These are phyloP conservation scores for Elysia chlorotica DNA, from an alignment of 1,140 invertebrate genomes.

Conservation along the genomic window DNA sequence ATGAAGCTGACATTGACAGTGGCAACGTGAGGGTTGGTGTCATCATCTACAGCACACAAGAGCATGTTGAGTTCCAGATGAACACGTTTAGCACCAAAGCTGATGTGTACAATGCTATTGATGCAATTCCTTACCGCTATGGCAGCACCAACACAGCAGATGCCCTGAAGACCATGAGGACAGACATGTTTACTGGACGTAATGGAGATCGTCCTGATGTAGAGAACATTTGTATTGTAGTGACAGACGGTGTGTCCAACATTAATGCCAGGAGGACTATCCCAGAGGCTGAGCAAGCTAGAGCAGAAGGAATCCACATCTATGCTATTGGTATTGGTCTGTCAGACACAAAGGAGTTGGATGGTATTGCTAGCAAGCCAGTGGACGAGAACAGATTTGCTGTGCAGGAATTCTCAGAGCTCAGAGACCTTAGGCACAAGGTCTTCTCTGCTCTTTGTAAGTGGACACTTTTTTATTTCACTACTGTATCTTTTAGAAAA, in stretches of 20 bases:
- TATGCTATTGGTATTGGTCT: conserved; percentile 48
- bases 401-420: conserved; percentile 42
- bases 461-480: not conserved
- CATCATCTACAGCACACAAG: conserved; percentile 43
- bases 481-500: too few species aligned
- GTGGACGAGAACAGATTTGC: conserved; percentile 31
- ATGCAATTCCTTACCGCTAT: conserved; percentile 39
- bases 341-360: conserved; percentile 36
- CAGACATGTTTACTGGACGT: conserved; percentile 37
- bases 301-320: conserved; percentile 36
- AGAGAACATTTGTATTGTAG: conserved; percentile 38
- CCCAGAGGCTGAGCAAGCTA: conserved; percentile 39
- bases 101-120: conserved; percentile 37
- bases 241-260: conserved; percentile 53
- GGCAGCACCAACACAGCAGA: conserved; percentile 52
- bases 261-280: conserved; percentile 45
- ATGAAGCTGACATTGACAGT: conserved; percentile 40
- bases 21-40: conserved; percentile 44
- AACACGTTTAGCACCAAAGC: conserved; percentile 31
- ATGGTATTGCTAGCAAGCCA: conserved; percentile 34
- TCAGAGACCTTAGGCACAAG: conserved; percentile 14
- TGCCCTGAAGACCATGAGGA: conserved; percentile 38
- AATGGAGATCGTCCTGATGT: conserved; percentile 48
- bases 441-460: conserved; percentile 9
- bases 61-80: conserved; percentile 40